Conservation (phyloP, 2,113 vertebrate genomes). For the Pavo muticus region DNA sequence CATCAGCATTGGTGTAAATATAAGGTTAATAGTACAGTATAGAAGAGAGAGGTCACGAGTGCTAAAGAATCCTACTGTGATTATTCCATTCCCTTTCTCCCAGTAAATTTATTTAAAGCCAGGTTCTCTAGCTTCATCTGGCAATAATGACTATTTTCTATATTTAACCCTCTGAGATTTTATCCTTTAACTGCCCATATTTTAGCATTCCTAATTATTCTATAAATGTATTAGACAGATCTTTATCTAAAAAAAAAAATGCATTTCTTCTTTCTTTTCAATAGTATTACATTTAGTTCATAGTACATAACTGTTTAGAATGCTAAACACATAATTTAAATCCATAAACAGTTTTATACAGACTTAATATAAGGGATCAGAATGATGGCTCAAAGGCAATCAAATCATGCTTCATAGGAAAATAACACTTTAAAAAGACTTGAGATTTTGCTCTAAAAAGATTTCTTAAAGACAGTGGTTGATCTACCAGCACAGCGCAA, state of each 20-base stretch:
- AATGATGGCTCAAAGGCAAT: not conserved
- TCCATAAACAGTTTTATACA: not conserved
- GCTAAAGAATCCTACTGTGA: not conserved
- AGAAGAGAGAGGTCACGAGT: not conserved
- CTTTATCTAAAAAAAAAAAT: not conserved
- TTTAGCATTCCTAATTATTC: not conserved
- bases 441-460: accelerated
- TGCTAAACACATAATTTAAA: not conserved
- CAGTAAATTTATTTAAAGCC: not conserved
- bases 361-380: not conserved
- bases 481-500: not conserved
- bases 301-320: not conserved
- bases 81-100: not conserved
- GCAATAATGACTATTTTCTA: not conserved
- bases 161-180: not conserved
- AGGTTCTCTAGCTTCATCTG: not conserved
- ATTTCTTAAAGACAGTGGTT: not conserved
- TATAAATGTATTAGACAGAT: not conserved
- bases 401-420: not conserved
- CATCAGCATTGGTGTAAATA: not conserved
- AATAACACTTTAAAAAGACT: not conserved
- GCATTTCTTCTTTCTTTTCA: not conserved
- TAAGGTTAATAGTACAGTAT: not conserved
- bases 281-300: not conserved
- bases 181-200: not conserved